Evolutionary conservation across 2,888 invertebrate species (phyloP), one percentile per base, ranked within the genome.

Genomic region (Aphodius sticticus): DNA sequence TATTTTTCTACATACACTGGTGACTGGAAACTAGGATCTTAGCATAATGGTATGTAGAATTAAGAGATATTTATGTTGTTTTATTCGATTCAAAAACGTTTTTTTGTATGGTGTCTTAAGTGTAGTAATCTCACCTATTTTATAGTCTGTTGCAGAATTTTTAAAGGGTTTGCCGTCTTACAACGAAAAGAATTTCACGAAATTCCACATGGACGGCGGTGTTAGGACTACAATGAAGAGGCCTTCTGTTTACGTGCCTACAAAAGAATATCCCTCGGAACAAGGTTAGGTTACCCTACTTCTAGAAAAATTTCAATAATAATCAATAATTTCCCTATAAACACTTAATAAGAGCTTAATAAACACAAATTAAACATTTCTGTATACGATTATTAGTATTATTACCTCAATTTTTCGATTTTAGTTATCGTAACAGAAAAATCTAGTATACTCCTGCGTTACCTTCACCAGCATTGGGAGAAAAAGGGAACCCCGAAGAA

Each of bases 391-490:
- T 26, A 26, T 26, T 26, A 3, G 26, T 26, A 26, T 2, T 3
- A 26, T 26, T 26, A 26, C 26, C 1, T 26, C 1, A 26, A 26
- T 36, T 75, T 14, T 15, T 82, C 83, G 77, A 86, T 93, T 94
- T 82, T 91, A 95, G 96, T 97, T 85, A 98, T 98, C 87, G 97
- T 97, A 71, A 97, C 97, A 87, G 98, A 98, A 90, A 98, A 97
- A 90, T 96, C 97, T 76, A 97, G 97, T 88, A 97, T 98, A 86
- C 91, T 98, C 80, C 90, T 98, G 86, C 94, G 98, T 90, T 98
- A 97, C 90, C 92, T 98, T 83, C 97, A 98, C 86, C 97, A 97
- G 86, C 97, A 97, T 89, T 98, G 97, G 96, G 97, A 98, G 88
- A 97, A 97, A 91, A 96, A 96, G 92, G 93, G 95, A 89, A 16